Conservation (phyloP, 1,140 invertebrate genomes). For the Leptestheria dahalacensis region DNA sequence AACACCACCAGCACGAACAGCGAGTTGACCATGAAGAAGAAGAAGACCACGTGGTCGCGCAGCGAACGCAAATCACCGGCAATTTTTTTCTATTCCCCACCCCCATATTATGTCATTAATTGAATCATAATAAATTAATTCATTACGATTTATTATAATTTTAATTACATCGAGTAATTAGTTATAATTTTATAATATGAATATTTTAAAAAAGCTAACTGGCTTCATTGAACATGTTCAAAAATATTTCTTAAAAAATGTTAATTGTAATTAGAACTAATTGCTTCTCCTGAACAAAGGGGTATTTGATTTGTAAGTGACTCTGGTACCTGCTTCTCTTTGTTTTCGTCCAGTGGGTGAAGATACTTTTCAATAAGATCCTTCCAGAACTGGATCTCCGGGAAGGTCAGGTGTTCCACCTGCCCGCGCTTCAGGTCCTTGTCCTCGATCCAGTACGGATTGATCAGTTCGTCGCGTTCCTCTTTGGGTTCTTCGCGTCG, state of each 20-base stretch:
- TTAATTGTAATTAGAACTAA: no score
- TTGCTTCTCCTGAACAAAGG: background rate
- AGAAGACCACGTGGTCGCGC: constrained; percentile 53
- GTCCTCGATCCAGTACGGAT: constrained; percentile 56
- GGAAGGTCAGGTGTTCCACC: constrained; percentile 39
- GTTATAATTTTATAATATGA: no score
- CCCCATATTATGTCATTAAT: no score
- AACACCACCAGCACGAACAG: constrained; percentile 66
- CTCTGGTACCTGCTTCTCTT: constrained; percentile 32
- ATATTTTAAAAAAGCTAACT: no score
- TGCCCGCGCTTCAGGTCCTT: constrained; percentile 41
- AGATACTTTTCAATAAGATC: constrained; percentile 55
- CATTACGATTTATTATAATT: background rate
- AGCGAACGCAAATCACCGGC: constrained; percentile 43
- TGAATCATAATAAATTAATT: constrained; percentile 12
- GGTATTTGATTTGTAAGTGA: background rate
- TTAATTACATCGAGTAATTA: no score
- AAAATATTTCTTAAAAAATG: background rate
- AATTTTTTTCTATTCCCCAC: constrained; percentile 33
- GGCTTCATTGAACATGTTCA: background rate
- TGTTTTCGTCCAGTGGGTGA: constrained; percentile 46
- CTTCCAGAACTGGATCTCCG: constrained; percentile 54
- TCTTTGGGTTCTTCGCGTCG: constrained; percentile 15
- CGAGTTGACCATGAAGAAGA: constrained; percentile 69
- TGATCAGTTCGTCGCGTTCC: constrained; percentile 33